Conservation (phyloP, 2,113 vertebrate species). For the Puntigrus tetrazona region DNA sequence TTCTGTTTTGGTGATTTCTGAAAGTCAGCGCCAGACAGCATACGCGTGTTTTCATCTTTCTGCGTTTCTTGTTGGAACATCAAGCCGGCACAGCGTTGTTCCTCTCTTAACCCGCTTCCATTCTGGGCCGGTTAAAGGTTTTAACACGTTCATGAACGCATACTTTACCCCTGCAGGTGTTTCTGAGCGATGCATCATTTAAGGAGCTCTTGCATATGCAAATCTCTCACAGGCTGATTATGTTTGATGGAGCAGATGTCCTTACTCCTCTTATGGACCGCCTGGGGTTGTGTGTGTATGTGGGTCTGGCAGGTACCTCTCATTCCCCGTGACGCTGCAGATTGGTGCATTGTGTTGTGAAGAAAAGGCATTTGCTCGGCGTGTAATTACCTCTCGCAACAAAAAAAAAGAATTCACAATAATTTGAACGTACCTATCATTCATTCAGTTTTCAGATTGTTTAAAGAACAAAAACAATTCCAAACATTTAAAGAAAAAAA, state of each 20-base stretch:
- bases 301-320: slow-evolving; percentile 31
- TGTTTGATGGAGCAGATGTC: slow-evolving; percentile 31
- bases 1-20: too few relatives aligned
- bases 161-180: slow-evolving; percentile 24
- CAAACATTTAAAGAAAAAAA: too few relatives aligned
- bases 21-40: background rate
- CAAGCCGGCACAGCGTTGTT: background rate
- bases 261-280: slow-evolving; percentile 20
- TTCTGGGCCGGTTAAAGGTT: slow-evolving; percentile 43
- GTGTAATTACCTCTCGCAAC: slow-evolving; percentile 40
- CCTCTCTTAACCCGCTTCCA: slow-evolving; percentile 37
- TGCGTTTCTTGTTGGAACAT: background rate
- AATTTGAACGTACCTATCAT: too few relatives aligned
- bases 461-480: too few relatives aligned
- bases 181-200: slow-evolving; percentile 45
- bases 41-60: background rate
- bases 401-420: slow-evolving; percentile 24
- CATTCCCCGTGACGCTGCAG: slow-evolving; percentile 36
- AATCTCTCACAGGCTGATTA: slow-evolving; percentile 38
- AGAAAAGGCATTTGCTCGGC: slow-evolving; percentile 20
- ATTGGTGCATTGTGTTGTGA: slow-evolving; percentile 23
- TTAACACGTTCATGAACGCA: background rate
- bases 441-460: too few relatives aligned
- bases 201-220: slow-evolving; percentile 38
- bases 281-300: slow-evolving; percentile 15